A percentile compares a stretch with the other conserved stretches of the same genome.
Conservation (phyloP, 1,140 invertebrate species). For the Daktulosphaira vitifoliae region DNA sequence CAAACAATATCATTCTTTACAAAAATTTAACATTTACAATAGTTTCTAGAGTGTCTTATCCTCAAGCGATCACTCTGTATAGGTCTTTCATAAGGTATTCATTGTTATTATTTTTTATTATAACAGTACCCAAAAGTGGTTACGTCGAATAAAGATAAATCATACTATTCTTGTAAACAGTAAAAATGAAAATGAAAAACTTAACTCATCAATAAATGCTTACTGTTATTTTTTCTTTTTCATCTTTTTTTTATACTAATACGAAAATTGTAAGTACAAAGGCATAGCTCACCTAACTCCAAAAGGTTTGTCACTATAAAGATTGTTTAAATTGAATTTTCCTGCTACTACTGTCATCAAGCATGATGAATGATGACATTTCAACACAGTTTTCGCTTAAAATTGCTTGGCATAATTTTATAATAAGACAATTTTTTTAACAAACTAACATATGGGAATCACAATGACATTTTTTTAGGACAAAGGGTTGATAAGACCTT, state of each 20-base stretch:
- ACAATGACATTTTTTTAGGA: no score
- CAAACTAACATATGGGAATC: no score
- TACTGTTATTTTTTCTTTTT: not conserved
- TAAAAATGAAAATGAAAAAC: not conserved
- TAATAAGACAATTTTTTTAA: no score
- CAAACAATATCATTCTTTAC: no score
- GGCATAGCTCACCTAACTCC: not conserved
- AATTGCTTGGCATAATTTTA: not conserved
- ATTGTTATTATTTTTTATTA: no score
- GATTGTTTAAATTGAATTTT: constrained; percentile 24
- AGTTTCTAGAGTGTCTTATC: no score
- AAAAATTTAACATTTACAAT: no score
- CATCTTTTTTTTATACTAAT: no score
- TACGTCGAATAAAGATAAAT: no score
- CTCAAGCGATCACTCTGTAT: no score
- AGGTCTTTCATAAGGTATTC: no score
- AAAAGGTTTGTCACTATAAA: not conserved
- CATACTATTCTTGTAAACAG: no score
- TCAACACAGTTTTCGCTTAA: not conserved
- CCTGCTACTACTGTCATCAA: not conserved
- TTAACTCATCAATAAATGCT: not conserved
- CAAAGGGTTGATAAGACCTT: not conserved
- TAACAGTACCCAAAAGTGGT: not conserved
- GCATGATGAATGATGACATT: constrained; percentile 28
- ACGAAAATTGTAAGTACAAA: not conserved